Percentiles rank a stretch among this genome's conserved stretches.
phyloP scores from a whole-genome alignment of 2,113 vertebrate species.

The Forbesichthys papilliferus region DNA sequence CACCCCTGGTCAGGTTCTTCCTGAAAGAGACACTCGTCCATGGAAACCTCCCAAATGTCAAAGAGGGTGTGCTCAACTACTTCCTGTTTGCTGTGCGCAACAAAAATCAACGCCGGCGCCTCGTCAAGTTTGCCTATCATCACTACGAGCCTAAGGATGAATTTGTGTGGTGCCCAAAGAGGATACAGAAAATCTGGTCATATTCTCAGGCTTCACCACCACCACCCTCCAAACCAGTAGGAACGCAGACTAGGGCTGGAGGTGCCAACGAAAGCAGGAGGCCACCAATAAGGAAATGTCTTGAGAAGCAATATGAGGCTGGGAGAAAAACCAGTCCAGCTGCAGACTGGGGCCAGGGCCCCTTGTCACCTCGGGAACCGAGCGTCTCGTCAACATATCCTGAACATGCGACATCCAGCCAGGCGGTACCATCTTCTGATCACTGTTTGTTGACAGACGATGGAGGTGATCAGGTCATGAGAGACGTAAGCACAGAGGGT shows the following conservation, averaged over 20 bases:
- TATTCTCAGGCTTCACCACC: not conserved
- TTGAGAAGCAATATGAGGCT: too few species aligned
- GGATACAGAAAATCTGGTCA: slow-evolving; percentile 65
- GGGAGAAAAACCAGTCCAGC: too few species aligned
- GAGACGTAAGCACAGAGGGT: too few species aligned
- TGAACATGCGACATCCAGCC: too few species aligned
- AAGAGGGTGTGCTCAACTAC: slow-evolving; percentile 88
- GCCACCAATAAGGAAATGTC: too few species aligned
- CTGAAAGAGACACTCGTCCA: slow-evolving; percentile 82
- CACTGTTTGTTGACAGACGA: too few species aligned
- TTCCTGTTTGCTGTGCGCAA: slow-evolving; percentile 86
- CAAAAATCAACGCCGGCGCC: slow-evolving; percentile 69
- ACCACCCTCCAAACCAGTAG: not conserved
- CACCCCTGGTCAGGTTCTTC: slow-evolving; percentile 88
- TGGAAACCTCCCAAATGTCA: slow-evolving; percentile 69
- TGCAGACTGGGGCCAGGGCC: too few species aligned
- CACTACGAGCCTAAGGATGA: slow-evolving; percentile 65
- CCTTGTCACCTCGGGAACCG: too few species aligned
- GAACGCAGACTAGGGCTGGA: not conserved
- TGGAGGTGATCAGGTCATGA: too few species aligned
- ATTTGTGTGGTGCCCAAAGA: slow-evolving; percentile 86
- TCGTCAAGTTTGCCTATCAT: slow-evolving; percentile 82
- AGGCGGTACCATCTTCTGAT: too few species aligned
- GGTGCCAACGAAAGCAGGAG: not conserved
- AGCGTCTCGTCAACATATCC: too few species aligned